Evolutionary conservation across 2,113 vertebrate genomes (phyloP).

Genomic region (Zapornia atra): DNA sequence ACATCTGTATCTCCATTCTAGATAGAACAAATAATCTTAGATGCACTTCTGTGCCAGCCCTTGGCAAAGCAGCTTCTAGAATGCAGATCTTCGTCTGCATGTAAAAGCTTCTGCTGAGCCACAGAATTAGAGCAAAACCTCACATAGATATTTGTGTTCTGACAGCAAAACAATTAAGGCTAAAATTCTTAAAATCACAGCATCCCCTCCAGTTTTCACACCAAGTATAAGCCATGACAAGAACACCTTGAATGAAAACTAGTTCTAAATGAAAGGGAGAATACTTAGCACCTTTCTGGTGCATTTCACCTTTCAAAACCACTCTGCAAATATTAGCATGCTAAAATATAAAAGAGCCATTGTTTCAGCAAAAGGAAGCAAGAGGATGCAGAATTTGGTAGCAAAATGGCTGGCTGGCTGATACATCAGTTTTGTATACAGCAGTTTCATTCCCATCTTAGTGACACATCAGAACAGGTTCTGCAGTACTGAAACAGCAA

Average conservation of each 20-base stretch:
- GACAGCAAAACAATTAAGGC: neutral
- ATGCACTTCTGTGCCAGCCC: neutral
- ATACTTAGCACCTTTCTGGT: slow-evolving; percentile 15
- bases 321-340: neutral
- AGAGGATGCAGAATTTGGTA: neutral
- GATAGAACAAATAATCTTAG: neutral
- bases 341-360: neutral
- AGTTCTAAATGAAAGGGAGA: slow-evolving; percentile 35
- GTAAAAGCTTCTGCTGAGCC: neutral
- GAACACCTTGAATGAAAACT: slow-evolving; percentile 30
- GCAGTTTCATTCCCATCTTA: neutral
- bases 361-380: neutral
- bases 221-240: neutral
- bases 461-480: neutral
- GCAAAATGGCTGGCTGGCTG: neutral
- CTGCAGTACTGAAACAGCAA: neutral
- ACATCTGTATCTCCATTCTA: neutral
- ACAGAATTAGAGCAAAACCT: neutral
- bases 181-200: slow-evolving; percentile 6
- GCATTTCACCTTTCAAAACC: slow-evolving; percentile 8
- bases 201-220: neutral
- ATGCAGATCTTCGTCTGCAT: neutral
- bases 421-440: neutral
- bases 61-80: neutral
- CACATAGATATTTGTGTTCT: neutral